Base-by-base conservation (phyloP, 2,113 vertebrate genomes). In the Petroica traversi region DNA sequence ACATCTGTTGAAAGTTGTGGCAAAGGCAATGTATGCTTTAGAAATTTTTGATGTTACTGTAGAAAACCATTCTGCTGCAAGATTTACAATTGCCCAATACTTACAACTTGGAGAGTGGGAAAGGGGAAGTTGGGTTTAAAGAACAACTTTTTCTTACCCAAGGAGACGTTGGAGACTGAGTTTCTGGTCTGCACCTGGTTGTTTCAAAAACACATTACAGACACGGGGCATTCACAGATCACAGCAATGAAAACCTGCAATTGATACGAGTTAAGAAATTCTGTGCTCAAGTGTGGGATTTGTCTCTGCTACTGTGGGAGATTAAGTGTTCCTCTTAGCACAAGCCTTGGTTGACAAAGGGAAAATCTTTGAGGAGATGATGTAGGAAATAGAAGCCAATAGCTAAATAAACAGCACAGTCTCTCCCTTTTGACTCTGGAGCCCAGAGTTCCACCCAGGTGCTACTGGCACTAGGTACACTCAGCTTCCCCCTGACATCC, bases 291-390 rank as follows among this genome's bases (percentile, higher is more conserved):
- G 43, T 51, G 45, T 57, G 57, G 61, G 41, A 83, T 80, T 88
- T 82, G 51, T 91, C 59, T 80, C 73, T 87, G 34, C 89, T 93
- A 6, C 62, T 38, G 43, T 33, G 45, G 14, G 81, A 92, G 75
- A 83, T 62, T 51, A 92, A 49, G 51, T 68, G 72, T 49, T 85
- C 54, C 48, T 90, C 26, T 72, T 71, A 52, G 74, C 1, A 1
- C 34, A 63, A 71, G 55, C 38, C 63, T 40, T 1, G 1, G 54
- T 3, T 95, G 64, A 67, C 72, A 86, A 85, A 85, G 55, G 78
- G 80, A 81, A 95, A 90, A 69, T 88, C 69, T 93, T 69, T 69
- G 55, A 86, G 64, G 85, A 95, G 80, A 67, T 76, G 29, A 58
- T 3, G 8, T 17, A 77, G 71, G 64, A 85, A 91, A 73, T 64